These are phyloP conservation scores for Chaetodon trifasciatus DNA, from an alignment of 2,797 vertebrate genomes.

Conservation along the genomic window DNA sequence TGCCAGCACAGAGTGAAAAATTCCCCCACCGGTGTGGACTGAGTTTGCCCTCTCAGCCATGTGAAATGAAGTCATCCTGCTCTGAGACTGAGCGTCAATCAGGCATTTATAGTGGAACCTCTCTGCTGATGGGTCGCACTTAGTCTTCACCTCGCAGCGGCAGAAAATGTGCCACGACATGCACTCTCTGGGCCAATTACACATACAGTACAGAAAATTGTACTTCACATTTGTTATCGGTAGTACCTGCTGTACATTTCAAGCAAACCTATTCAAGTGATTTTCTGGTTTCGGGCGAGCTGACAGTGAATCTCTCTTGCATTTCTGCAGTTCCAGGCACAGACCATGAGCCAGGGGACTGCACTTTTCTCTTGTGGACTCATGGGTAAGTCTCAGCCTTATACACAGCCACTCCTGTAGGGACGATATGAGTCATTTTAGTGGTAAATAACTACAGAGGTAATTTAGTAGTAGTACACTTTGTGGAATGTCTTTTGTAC, in stretches of 20 bases:
- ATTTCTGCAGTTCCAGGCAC: slow-evolving; percentile 89
- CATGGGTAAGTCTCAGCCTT: slow-evolving; percentile 88
- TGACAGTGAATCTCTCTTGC: slow-evolving; percentile 67
- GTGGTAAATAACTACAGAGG: neutral
- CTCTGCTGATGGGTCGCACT: slow-evolving; percentile 7
- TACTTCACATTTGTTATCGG: slow-evolving; percentile 7
- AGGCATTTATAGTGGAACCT: slow-evolving; percentile 39
- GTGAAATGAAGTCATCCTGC: slow-evolving; percentile 70
- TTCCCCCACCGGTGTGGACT: slow-evolving; percentile 52
- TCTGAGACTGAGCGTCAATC: slow-evolving; percentile 37
- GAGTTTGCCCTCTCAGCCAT: slow-evolving; percentile 64
- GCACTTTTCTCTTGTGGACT: slow-evolving; percentile 94
- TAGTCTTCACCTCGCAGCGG: neutral
- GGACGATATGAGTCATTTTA: neutral
- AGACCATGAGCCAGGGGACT: slow-evolving; percentile 95
- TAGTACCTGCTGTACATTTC: slow-evolving; percentile 8
- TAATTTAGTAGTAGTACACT: neutral
- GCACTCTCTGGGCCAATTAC: neutral
- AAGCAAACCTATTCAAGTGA: slow-evolving; percentile 12
- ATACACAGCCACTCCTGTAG: neutral
- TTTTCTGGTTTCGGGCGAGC: slow-evolving; percentile 9
- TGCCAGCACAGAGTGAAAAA: slow-evolving; percentile 55
- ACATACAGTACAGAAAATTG: neutral
- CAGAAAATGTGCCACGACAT: neutral
- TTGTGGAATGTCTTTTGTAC: neutral